phyloP scores from a whole-genome alignment of 2,888 invertebrate genomes.

The Aphidius colemani region DNA sequence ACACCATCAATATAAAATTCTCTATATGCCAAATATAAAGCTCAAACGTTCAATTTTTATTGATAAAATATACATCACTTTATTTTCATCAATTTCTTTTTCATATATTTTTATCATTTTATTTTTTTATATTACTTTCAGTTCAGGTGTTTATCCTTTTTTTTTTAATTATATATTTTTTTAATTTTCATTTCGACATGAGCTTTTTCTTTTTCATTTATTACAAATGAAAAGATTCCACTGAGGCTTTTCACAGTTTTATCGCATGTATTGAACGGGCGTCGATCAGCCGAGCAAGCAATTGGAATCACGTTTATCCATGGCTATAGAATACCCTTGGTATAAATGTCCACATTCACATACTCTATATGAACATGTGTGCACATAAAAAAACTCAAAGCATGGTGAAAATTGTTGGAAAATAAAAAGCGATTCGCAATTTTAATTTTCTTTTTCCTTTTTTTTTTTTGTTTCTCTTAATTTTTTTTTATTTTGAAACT shows the following conservation, averaged over 20 bases:
- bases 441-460: not conserved
- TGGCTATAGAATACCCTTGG: slow-evolving; percentile 11
- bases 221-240: slow-evolving; percentile 38
- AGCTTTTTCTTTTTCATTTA: slow-evolving; percentile 8
- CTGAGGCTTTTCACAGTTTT: slow-evolving; percentile 34
- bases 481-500: no score
- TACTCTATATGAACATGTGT: not conserved
- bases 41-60: slow-evolving; percentile 38
- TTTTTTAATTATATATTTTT: not conserved
- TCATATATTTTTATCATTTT: slow-evolving; percentile 8
- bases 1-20: slow-evolving; percentile 34
- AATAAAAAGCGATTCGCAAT: slow-evolving; percentile 22
- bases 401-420: slow-evolving; percentile 22
- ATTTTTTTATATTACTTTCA: slow-evolving; percentile 13
- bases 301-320: slow-evolving; percentile 27
- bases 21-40: slow-evolving; percentile 36
- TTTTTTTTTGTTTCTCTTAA: no score
- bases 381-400: slow-evolving; percentile 13
- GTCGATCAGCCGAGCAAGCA: slow-evolving; percentile 27
- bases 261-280: slow-evolving; percentile 23
- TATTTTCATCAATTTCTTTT: slow-evolving; percentile 33
- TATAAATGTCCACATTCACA: not conserved
- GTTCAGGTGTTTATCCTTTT: not conserved
- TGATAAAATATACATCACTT: slow-evolving; percentile 42
- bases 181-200: slow-evolving; percentile 2